Percentiles rank a stretch among this genome's conserved stretches.
phyloP scores from a whole-genome alignment of 2,113 vertebrate genomes.

The Cheilinus undulatus region DNA sequence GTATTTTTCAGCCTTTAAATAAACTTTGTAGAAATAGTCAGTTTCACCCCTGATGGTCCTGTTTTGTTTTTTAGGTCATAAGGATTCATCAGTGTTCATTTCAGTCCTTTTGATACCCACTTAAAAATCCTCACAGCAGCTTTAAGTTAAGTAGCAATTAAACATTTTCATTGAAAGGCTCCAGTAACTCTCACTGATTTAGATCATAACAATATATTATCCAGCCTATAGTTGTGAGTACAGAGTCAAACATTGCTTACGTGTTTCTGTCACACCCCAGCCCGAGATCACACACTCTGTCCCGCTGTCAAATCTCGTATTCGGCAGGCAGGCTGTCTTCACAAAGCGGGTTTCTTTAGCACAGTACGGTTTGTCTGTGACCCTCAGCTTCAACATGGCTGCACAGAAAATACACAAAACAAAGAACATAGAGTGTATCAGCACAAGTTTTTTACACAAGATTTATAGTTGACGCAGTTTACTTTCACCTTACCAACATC shows the following conservation, averaged over 20 bases:
- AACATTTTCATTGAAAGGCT: too few species aligned
- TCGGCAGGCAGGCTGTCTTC: slow-evolving; percentile 85
- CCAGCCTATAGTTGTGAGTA: background rate
- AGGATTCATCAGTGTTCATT: too few species aligned
- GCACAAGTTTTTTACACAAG: too few species aligned
- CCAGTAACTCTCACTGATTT: too few species aligned
- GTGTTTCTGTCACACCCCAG: slow-evolving; percentile 87
- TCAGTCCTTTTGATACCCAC: too few species aligned
- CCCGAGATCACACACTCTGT: slow-evolving; percentile 89
- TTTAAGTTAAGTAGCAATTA: too few species aligned
- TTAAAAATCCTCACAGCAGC: too few species aligned
- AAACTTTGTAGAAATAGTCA: too few species aligned
- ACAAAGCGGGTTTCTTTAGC: slow-evolving; percentile 88
- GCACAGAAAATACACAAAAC: background rate
- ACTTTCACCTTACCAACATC: slow-evolving; percentile 83
- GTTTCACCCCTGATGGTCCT: too few species aligned
- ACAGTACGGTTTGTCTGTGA: slow-evolving; percentile 77
- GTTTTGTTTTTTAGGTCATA: too few species aligned
- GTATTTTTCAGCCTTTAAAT: too few species aligned
- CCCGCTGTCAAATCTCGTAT: slow-evolving; percentile 69
- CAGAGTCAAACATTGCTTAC: slow-evolving; percentile 53
- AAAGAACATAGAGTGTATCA: background rate
- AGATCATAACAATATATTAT: background rate
- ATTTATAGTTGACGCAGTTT: background rate
- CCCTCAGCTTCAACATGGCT: slow-evolving; percentile 88